These are phyloP conservation scores for Apoda limacodes DNA, from an alignment of 2,888 invertebrate genomes.

Conservation along the genomic window DNA sequence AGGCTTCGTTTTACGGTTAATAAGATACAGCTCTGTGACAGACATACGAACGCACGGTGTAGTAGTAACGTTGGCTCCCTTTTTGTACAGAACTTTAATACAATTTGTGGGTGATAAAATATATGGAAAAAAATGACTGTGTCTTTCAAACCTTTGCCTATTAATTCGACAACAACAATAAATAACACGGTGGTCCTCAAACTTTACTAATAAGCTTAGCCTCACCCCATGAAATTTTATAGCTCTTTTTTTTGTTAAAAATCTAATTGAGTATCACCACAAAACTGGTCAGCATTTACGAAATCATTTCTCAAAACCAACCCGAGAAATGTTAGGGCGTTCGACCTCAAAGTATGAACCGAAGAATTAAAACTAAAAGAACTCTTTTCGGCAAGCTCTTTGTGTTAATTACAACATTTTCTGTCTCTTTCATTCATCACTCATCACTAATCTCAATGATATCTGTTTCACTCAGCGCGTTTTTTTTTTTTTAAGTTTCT, in stretches of 20 bases:
- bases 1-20: too few species aligned
- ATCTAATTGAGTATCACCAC: slow-evolving; percentile 29
- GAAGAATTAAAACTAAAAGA: slow-evolving; percentile 38
- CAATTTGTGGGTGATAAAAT: too few species aligned
- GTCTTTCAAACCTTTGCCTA: too few species aligned
- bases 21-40: too few species aligned
- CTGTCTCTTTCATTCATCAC: slow-evolving; percentile 17
- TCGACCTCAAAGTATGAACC: slow-evolving; percentile 53
- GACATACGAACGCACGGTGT: too few species aligned
- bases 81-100: too few species aligned
- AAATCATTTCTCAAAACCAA: slow-evolving; percentile 38
- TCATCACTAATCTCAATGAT: slow-evolving; percentile 1
- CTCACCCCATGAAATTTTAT: slow-evolving; percentile 25
- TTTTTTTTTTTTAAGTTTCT: slow-evolving; percentile 8
- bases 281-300: slow-evolving; percentile 18
- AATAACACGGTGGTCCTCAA: too few species aligned
- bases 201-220: too few species aligned
- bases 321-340: slow-evolving; percentile 32
- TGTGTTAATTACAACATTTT: slow-evolving; percentile 51
- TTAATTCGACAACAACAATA: too few species aligned
- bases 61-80: too few species aligned
- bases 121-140: too few species aligned
- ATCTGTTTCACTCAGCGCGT: not conserved
- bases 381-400: slow-evolving; percentile 59
- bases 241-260: slow-evolving; percentile 25